Base-by-base conservation (phyloP, 1,140 invertebrate genomes). In the Saccostrea cuccullata region DNA sequence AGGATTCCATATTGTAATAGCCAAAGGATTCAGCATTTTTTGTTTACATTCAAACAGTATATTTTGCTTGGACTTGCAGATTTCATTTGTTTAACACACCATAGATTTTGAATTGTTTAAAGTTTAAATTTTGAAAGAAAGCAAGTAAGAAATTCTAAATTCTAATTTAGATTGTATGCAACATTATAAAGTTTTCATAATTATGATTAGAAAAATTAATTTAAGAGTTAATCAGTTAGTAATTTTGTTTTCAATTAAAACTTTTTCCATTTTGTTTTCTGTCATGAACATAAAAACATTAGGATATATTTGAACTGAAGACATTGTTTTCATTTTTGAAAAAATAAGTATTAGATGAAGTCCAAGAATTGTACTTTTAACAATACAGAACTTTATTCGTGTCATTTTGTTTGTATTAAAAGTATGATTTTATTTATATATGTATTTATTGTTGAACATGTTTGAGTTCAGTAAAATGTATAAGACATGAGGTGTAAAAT, bases 391-490 rank as follows among this genome's bases (percentile, higher is more conserved):
- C 12, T 40, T 77, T 30, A 15, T 77, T 77, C 36, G 23, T 77
- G 9, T 26, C 26, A 5, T 77, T 73, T 77, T 77, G 70, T 77
- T 77, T 77, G 70, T 77, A 77, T 47, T 47, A 47, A 47, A 47
- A 47, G 6, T 47, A 47, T 47, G 47, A 47, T 47, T 47, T 47
- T 47, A 77, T 30, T 12, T 64, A 64, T 30, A 77, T 36, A 15
- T 36, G 23, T 77, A 77, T 77, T 77, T 77, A 77, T 77, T 77
- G 26, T 77, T 77, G 70, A 77, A 77, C 30, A 15, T 36, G 70
- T 77, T 77, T 12, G 70, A 30, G 30, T 12, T 77, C 47, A 47
- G 70, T 77, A 13, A 77, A 77, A 26, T 77, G 23, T 77, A 12
- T 77, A 36, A 30, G n/a, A 20, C n/a, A 64, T n/a, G 17, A 64